A percentile compares a stretch with the other conserved stretches of the same genome.
Conservation (phyloP, 2,113 vertebrate species). For the Melanerpes aurifrons region DNA sequence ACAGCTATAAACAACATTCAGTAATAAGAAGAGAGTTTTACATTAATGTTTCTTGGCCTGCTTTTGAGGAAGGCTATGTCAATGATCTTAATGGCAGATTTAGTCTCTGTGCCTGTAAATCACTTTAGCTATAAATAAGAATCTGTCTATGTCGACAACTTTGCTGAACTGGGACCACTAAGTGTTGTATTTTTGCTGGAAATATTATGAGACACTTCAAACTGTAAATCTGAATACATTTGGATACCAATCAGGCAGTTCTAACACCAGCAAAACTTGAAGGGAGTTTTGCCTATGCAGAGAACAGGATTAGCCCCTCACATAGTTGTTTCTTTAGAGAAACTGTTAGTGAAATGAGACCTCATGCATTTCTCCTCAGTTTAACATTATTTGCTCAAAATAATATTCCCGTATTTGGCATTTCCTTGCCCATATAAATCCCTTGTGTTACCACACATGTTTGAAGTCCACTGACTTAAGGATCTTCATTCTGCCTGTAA, state of each 20-base stretch:
- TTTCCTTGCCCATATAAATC: not conserved
- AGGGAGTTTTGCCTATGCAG: not conserved
- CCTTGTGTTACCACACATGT: not conserved
- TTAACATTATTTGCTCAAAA: slow-evolving; percentile 23
- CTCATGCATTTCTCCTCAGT: not conserved
- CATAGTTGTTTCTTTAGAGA: not conserved
- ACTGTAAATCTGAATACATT: slow-evolving; percentile 45
- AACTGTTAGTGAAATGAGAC: not conserved
- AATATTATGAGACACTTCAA: slow-evolving; percentile 44
- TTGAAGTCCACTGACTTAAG: not conserved
- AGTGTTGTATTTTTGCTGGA: slow-evolving; percentile 28
- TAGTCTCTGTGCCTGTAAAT: slow-evolving; percentile 31
- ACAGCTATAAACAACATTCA: slow-evolving; percentile 5
- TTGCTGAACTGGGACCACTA: slow-evolving; percentile 2
- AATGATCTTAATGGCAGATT: slow-evolving; percentile 49
- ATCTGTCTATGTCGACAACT: not conserved
- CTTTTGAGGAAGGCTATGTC: slow-evolving; percentile 22
- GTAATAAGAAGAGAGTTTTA: slow-evolving; percentile 14
- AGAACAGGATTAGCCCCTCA: not conserved
- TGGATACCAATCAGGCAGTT: slow-evolving; percentile 15
- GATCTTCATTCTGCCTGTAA: not conserved
- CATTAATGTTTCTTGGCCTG: not conserved
- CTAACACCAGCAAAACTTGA: slow-evolving; percentile 20
- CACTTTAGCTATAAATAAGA: slow-evolving; percentile 39
- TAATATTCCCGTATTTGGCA: not conserved